phyloP scores from a whole-genome alignment of 37 sponge, comb jelly and placozoan species.

The Halisarca cf. caerulea region DNA sequence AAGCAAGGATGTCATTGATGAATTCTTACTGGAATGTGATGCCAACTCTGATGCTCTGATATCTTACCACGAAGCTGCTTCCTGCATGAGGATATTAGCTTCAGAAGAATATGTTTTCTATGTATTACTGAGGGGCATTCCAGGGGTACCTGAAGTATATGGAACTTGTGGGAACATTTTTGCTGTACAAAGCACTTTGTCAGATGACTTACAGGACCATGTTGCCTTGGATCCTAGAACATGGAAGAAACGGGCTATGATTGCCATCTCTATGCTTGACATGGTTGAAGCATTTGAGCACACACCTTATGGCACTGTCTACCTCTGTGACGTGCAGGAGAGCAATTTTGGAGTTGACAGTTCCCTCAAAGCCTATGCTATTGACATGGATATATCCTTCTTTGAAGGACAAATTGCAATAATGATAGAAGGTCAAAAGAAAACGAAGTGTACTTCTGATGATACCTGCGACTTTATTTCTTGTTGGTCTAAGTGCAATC shows the following conservation, averaged over 20 bases:
- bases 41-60: constrained; percentile 37
- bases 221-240: constrained; percentile 26
- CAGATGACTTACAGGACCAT: background rate
- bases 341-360: constrained; percentile 65
- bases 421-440: constrained; percentile 25
- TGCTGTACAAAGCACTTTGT: constrained; percentile 33
- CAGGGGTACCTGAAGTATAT: constrained; percentile 41
- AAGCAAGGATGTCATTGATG: constrained; percentile 16
- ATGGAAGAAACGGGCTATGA: constrained; percentile 41
- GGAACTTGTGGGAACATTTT: constrained; percentile 68
- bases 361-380: constrained; percentile 28
- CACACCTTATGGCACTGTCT: constrained; percentile 57
- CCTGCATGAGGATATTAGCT: constrained; percentile 50
- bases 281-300: constrained; percentile 51
- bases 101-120: constrained; percentile 53
- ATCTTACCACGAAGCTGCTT: constrained; percentile 32
- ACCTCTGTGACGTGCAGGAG: constrained; percentile 71
- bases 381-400: constrained; percentile 64
- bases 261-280: constrained; percentile 58
- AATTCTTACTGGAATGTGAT: constrained; percentile 54
- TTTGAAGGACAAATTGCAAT: constrained; percentile 13
- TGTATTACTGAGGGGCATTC: constrained; percentile 31
- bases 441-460: constrained; percentile 30
- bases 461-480: constrained; percentile 36
- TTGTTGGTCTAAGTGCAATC: constrained; percentile 36